Conservation (phyloP, 2,113 vertebrate genomes). For the Seriola aureovittata region DNA sequence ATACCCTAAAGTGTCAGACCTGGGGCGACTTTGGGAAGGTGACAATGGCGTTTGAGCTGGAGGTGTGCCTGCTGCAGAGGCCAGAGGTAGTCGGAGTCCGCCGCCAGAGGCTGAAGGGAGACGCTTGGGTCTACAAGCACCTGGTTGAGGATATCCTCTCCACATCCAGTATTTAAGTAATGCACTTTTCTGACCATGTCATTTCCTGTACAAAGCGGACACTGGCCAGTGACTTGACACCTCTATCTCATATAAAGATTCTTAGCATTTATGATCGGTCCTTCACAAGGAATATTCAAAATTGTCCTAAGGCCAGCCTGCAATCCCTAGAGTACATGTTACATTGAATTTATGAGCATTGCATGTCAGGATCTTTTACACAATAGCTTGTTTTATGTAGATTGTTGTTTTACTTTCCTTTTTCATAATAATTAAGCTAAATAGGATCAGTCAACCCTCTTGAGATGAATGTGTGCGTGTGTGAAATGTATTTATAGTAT, state of each 20-base stretch:
- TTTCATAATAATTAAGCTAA: conserved; percentile 32
- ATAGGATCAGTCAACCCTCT: conserved; percentile 30
- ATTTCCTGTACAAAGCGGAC: not conserved
- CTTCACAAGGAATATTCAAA: conserved; percentile 46
- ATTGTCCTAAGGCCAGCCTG: conserved; percentile 34
- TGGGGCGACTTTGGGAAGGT: conserved; percentile 93
- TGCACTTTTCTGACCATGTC: conserved; percentile 1
- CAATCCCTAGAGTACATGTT: conserved; percentile 4
- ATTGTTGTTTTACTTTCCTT: conserved; percentile 45
- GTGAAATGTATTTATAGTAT: conserved; percentile 23
- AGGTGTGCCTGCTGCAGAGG: conserved; percentile 92
- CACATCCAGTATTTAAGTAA: conserved; percentile 84
- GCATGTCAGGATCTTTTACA: conserved; percentile 28
- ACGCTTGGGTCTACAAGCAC: conserved; percentile 97
- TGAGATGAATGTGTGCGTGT: conserved; percentile 27
- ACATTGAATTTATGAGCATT: conserved; percentile 22
- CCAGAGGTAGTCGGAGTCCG: conserved; percentile 89
- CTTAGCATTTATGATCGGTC: conserved; percentile 1
- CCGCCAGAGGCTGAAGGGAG: conserved; percentile 93
- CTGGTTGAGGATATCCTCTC: conserved; percentile 94
- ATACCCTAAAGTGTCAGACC: conserved; percentile 92
- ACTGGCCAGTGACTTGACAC: not conserved
- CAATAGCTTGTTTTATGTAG: conserved; percentile 35
- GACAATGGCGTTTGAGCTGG: conserved; percentile 93
- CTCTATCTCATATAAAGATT: not conserved